Evolutionary conservation across 2,888 invertebrate genomes (phyloP).

Genomic region (Cremastinae sp.): DNA sequence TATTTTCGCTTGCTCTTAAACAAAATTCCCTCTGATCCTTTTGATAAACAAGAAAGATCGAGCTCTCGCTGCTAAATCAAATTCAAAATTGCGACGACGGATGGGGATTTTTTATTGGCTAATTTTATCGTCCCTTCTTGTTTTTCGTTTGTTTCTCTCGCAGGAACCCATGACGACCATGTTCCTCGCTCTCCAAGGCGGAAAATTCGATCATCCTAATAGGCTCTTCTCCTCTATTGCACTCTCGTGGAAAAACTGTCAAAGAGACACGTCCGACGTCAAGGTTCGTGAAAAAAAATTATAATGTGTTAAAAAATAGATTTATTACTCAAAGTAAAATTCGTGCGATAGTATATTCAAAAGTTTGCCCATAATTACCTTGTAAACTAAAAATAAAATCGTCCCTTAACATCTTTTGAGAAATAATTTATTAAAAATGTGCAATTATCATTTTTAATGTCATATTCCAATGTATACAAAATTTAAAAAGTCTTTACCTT

Average conservation of each 20-base stretch:
- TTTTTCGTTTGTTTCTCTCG: constrained; percentile 66
- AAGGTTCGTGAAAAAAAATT: constrained; percentile 85
- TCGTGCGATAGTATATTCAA: too few species aligned
- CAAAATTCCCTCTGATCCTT: not conserved
- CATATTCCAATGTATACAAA: too few species aligned
- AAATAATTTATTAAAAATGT: too few species aligned
- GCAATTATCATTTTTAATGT: too few species aligned
- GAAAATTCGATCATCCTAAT: constrained; percentile 99
- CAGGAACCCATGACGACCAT: constrained; percentile 99
- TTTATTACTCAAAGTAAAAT: too few species aligned
- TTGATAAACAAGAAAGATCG: constrained; percentile 7
- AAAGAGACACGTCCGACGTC: constrained; percentile 98
- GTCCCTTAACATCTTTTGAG: too few species aligned
- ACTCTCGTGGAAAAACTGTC: constrained; percentile 99
- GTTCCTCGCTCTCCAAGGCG: constrained; percentile 98
- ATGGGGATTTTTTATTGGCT: constrained; percentile 1
- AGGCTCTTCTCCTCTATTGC: constrained; percentile 96
- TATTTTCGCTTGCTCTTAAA: constrained; percentile 27
- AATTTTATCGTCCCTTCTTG: not conserved
- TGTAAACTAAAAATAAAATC: too few species aligned
- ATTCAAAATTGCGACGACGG: not conserved
- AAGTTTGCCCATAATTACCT: too few species aligned
- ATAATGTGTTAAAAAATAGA: constrained; percentile 44
- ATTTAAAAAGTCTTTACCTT: too few species aligned
- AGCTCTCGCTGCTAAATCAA: not conserved